Evolutionary conservation across 30 jellyfish, hydroid and myxozoan species (phyloP).

Genomic region (Pseudorhiza aurosa): DNA sequence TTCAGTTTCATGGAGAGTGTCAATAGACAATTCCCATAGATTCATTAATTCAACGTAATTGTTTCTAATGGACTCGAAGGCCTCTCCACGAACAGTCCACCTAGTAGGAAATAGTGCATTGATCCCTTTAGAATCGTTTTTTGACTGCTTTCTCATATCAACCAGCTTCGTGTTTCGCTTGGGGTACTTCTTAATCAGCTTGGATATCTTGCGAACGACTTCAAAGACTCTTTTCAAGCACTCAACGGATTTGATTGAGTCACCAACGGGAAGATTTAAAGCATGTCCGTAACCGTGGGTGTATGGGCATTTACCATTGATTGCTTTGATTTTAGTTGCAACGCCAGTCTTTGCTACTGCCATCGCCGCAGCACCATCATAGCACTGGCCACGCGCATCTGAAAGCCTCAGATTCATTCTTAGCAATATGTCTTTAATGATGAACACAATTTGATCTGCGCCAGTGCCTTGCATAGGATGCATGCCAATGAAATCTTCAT

Average conservation of each 20-base stretch:
- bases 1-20: conserved; percentile 26
- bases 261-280: conserved; percentile 67
- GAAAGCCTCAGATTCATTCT: conserved; percentile 73
- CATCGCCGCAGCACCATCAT: conserved; percentile 86
- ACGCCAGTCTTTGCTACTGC: conserved; percentile 76
- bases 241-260: conserved; percentile 55
- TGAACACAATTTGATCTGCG: conserved; percentile 63
- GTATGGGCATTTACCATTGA: conserved; percentile 62
- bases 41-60: conserved; percentile 26
- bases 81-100: conserved; percentile 31
- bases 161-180: conserved; percentile 57
- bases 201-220: conserved; percentile 48
- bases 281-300: conserved; percentile 63
- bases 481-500: conserved; percentile 62
- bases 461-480: conserved; percentile 40
- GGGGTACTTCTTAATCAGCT: conserved; percentile 39
- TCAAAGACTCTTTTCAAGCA: conserved; percentile 54
- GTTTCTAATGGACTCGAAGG: conserved; percentile 27
- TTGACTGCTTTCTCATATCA: conserved; percentile 37
- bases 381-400: conserved; percentile 71
- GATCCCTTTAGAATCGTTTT: conserved; percentile 56
- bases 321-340: conserved; percentile 55
- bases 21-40: conserved; percentile 24
- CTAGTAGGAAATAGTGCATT: conserved; percentile 23
- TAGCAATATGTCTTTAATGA: conserved; percentile 39